phyloP scores from a whole-genome alignment of 2,113 vertebrate species.

The Candoia aspera region DNA sequence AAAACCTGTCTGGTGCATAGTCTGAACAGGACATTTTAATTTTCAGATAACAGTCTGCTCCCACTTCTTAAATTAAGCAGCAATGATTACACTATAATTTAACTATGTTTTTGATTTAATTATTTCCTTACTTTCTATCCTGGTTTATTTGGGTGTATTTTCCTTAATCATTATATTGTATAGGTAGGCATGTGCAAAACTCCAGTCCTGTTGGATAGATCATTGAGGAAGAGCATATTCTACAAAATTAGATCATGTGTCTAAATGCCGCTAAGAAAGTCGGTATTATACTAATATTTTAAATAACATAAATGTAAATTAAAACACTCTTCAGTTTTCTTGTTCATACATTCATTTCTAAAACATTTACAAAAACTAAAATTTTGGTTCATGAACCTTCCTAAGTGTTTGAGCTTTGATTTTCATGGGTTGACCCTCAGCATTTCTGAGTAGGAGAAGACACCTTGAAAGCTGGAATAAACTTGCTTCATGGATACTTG shows the following conservation, averaged over 20 bases:
- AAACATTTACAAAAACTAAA: background rate
- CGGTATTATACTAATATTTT: too few relatives aligned
- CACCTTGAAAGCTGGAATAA: background rate
- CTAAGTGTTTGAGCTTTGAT: background rate
- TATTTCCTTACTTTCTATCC: background rate
- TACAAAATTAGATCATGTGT: too few relatives aligned
- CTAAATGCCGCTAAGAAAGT: too few relatives aligned
- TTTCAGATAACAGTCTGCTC: background rate
- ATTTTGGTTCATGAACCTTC: background rate
- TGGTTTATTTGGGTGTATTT: background rate
- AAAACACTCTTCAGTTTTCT: background rate
- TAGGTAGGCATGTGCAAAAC: background rate
- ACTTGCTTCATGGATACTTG: background rate
- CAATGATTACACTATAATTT: background rate
- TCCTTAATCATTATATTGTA: background rate
- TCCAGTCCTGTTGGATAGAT: too few relatives aligned
- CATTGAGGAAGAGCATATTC: too few relatives aligned
- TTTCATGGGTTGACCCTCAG: background rate
- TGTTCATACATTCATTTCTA: background rate
- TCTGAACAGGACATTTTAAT: too few relatives aligned
- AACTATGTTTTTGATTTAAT: background rate
- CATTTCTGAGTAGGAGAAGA: background rate
- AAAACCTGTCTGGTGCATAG: too few relatives aligned
- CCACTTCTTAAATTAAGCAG: background rate
- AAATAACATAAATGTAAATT: too few relatives aligned